phyloP scores from a whole-genome alignment of 2,113 vertebrate genomes.

The Panurus biarmicus region DNA sequence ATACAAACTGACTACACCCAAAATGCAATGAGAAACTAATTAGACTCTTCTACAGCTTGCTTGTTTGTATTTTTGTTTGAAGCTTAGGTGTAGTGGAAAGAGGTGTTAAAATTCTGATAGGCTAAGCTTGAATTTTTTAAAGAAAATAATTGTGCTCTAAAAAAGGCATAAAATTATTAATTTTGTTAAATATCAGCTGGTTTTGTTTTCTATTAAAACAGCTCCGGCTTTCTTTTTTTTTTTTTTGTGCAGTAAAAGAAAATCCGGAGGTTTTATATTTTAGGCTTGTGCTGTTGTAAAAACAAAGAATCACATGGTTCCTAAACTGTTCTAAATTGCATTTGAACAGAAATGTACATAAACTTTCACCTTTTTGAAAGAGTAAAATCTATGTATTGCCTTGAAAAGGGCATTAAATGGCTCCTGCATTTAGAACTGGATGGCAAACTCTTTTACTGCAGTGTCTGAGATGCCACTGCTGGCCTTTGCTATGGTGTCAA shows the following conservation, averaged over 20 bases:
- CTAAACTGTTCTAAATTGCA: constrained; percentile 17
- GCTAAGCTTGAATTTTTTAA: background rate
- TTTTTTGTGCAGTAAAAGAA: background rate
- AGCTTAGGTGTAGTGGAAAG: background rate
- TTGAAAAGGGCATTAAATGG: constrained; percentile 53
- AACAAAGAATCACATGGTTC: background rate
- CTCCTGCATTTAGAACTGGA: constrained; percentile 2
- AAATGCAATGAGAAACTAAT: background rate
- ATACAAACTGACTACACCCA: background rate
- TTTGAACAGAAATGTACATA: constrained; percentile 13
- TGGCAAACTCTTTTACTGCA: background rate
- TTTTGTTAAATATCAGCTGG: background rate
- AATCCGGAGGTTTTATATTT: background rate
- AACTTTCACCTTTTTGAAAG: constrained; percentile 33
- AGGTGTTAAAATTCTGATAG: background rate
- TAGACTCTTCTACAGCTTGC: background rate
- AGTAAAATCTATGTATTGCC: constrained; percentile 19
- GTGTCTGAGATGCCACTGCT: constrained; percentile 19
- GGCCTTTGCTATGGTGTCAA: constrained; percentile 51
- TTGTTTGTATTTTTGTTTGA: background rate
- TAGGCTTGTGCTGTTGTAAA: background rate
- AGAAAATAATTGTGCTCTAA: background rate
- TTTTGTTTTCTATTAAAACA: background rate
- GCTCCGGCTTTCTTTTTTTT: background rate
- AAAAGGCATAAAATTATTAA: background rate